Percentiles rank a stretch among this genome's conserved stretches.
Conservation (phyloP, 2,797 vertebrate genomes). For the Lutjanus argentimaculatus region DNA sequence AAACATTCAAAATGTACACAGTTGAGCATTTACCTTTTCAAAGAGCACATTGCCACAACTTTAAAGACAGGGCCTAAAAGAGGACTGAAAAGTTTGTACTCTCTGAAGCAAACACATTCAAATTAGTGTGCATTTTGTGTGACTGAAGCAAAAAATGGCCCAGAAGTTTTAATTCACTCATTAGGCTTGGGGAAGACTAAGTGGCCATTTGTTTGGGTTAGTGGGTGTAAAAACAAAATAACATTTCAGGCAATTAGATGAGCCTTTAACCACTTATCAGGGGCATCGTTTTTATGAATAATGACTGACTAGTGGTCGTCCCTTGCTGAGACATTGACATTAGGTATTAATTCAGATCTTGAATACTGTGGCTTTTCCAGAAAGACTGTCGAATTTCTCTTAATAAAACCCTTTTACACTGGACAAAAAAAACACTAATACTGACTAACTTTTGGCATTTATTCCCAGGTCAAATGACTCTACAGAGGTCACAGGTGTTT, state of each 20-base stretch:
- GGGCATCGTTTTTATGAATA: constrained; percentile 1
- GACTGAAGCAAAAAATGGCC: constrained; percentile 1
- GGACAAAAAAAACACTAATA: too few species aligned
- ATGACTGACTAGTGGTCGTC: background rate
- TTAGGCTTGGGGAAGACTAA: background rate
- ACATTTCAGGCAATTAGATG: background rate
- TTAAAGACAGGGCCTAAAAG: background rate
- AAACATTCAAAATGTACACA: background rate
- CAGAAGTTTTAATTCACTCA: background rate
- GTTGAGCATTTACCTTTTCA: background rate
- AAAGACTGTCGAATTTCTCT: background rate
- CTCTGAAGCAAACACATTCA: background rate
- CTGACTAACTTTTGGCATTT: too few species aligned
- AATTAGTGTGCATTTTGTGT: background rate
- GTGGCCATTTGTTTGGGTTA: constrained; percentile 11
- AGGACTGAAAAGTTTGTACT: background rate
- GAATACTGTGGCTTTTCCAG: background rate
- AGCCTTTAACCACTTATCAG: constrained; percentile 7
- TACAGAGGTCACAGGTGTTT: too few species aligned
- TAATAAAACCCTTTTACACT: too few species aligned
- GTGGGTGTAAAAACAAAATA: constrained; percentile 2
- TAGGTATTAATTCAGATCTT: background rate
- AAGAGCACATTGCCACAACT: background rate
- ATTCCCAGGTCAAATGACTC: too few species aligned
- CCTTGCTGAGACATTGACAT: background rate